Percentiles rank a stretch among this genome's conserved stretches.
Conservation (phyloP, 2,797 vertebrate genomes). For the Poeciliopsis presidionis region DNA sequence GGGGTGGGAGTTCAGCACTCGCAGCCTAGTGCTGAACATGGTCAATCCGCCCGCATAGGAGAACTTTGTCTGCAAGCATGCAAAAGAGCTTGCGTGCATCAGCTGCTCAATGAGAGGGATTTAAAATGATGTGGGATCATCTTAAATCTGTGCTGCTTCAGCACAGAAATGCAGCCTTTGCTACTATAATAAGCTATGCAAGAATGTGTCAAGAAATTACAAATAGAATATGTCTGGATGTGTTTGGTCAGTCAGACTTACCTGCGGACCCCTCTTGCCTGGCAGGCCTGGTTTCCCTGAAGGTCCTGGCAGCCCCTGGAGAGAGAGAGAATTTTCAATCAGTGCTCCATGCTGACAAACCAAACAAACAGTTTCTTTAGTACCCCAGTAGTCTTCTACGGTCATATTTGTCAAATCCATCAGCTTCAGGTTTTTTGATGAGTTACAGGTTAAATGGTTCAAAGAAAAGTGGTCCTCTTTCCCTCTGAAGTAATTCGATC, state of each 20-base stretch:
- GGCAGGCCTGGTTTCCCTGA: conserved; percentile 89
- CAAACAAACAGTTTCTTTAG: conserved; percentile 9
- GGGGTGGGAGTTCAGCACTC: conserved; percentile 77
- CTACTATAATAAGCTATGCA: conserved; percentile 36
- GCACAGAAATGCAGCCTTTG: conserved; percentile 30
- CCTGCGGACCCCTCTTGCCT: conserved; percentile 91
- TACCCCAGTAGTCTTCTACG: conserved; percentile 10
- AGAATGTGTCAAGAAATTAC: not conserved
- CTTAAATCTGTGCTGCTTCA: conserved; percentile 10
- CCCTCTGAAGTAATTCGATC: conserved; percentile 51
- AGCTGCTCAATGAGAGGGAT: conserved; percentile 43
- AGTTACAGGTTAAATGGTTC: conserved; percentile 8
- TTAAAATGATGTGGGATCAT: conserved; percentile 41
- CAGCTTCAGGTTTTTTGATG: not conserved
- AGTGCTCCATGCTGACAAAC: conserved; percentile 22
- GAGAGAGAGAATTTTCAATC: conserved; percentile 48
- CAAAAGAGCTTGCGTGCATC: conserved; percentile 41
- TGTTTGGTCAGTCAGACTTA: conserved; percentile 74
- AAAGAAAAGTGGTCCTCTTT: conserved; percentile 38
- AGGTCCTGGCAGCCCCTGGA: conserved; percentile 89
- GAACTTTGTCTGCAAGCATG: conserved; percentile 52
- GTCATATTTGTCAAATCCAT: conserved; percentile 25
- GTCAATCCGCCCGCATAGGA: conserved; percentile 67
- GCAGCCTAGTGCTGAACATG: conserved; percentile 74
- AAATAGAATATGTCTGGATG: conserved; percentile 20